Evolutionary conservation across 1,140 invertebrate species (phyloP), one percentile per base, ranked within the genome.

Genomic region (Leptopilina clavipes): DNA sequence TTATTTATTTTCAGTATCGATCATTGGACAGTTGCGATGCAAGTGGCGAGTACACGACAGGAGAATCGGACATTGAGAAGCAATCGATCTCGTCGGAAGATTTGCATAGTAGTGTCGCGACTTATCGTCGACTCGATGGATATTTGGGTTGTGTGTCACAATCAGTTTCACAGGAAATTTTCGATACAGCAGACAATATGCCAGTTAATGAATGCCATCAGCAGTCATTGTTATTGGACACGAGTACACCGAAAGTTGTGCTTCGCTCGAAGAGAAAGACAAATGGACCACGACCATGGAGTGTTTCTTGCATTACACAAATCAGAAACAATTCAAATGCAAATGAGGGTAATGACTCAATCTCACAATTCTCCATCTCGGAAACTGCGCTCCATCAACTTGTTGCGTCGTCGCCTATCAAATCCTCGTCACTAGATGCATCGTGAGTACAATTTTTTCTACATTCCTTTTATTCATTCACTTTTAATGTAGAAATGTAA

Each of bases 1-100:
- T 45, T 74, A 31, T 31, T 75, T 73, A 45, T 71, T 44, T 17
- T 56, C 70, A 77, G 73, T 74, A 72, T 18, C 80, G 74, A 18
- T 65, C 59, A 54, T 79, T 92, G 73, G 92, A 93, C 82, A 93
- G 92, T 86, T 97, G 97, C 87, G 96, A 98, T 86, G 97, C 97
- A 0, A 97, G 96, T 79, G 95, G 96, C 19, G 96, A 97, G 90
- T 96, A 96, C 76, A 97, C 96, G 37, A 95, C 94, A 17, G 92
- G 92, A 37, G 95, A 96, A 83, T 95, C 94, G 59, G 94, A 94
- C 82, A 92, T 93, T 44, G 94, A 94, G 78, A 91, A 89, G 45
- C 90, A 91, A 22, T 95, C 94, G 0, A 92, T 94, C 76, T 93
- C 93, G 2, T 95, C 95, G 0, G 95, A 95, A 81, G 95, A 95